Base-by-base conservation (phyloP, 1,140 invertebrate species). In the Formica selysi region DNA sequence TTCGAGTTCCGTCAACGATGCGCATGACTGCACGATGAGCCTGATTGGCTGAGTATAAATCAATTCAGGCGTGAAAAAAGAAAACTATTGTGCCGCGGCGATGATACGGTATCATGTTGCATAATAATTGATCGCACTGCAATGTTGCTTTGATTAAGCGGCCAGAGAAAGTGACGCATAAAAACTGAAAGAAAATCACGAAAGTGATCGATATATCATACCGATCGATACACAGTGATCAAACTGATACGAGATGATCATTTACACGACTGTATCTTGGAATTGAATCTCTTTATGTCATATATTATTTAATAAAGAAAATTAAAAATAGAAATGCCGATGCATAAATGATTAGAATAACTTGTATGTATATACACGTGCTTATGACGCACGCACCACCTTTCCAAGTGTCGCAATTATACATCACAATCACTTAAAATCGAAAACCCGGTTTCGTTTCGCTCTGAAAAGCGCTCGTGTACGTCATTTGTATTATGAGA, bases 401-500 rank as follows among this genome's bases (percentile, higher is more conserved):
- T 87, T 86, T 86, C 59, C 6, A 44, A 51, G 19, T 89, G 78
- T 85, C 36, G 76, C 79, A 89, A 90, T 38, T 59, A 38, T 44
- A 19, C 11, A 51, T 67, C 26, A 29, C 26, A 1, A 29, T 29
- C 67, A 48, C 62, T 89, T 73, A 90, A 89, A 87, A 87, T 57
- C 22, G 65, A 76, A 79, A 85, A 80, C 54, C 86, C 54, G 70
- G 81, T 90, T 90, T 26, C 8, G 88, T 90, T 36, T 41, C 89
- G 89, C 80, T 90, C 89, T 90, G 51, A 81, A 90, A 90, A 90
- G 70, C 61, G 19, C n/a, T 73, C 26, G 6, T 41, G 26, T 10
- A 76, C 44, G 65, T 73, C 32, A 83, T 2, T 36, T 11, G 22
- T 86, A 79, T 41, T 48, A 13, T 22, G 2, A 10, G 29, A 78